phyloP scores from a whole-genome alignment of 2,113 vertebrate genomes.

The Poeciliopsis occidentalis region DNA sequence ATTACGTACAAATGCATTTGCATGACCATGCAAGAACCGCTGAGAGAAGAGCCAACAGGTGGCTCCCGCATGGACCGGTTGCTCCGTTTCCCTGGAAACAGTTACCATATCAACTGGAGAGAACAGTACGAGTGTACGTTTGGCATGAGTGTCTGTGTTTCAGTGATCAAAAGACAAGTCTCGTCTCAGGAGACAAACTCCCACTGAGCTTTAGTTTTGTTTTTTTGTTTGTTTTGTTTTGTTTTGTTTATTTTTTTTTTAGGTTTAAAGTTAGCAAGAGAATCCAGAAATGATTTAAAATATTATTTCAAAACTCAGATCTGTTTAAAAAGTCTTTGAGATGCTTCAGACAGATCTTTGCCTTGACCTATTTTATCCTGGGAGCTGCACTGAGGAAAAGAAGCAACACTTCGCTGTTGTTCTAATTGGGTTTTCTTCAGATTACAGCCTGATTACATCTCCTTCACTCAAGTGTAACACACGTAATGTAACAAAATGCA shows the following conservation, averaged over 20 bases:
- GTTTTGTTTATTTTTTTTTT: not conserved
- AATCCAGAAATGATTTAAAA: not conserved
- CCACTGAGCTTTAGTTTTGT: not conserved
- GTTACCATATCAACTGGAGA: conserved; percentile 54
- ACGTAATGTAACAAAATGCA: not conserved
- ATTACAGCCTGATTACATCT: not conserved
- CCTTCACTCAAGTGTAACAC: not conserved
- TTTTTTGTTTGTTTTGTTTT: not conserved
- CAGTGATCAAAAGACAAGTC: conserved; percentile 4
- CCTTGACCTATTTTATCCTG: not conserved
- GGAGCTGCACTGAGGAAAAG: not conserved
- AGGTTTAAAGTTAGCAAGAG: not conserved
- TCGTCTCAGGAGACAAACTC: not conserved
- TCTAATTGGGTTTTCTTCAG: not conserved
- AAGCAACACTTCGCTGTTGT: not conserved
- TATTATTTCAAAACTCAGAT: not conserved
- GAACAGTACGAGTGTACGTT: not conserved
- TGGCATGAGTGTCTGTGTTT: not conserved
- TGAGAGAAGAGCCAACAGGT: conserved; percentile 28
- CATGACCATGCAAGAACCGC: not conserved
- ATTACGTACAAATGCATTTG: not conserved
- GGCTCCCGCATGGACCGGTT: conserved; percentile 19
- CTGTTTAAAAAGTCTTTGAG: not conserved
- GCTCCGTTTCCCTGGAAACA: conserved; percentile 40
- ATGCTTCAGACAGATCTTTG: conserved; percentile 1